phyloP scores from a whole-genome alignment of 2,113 vertebrate genomes.

The Cromileptes altivelis region DNA sequence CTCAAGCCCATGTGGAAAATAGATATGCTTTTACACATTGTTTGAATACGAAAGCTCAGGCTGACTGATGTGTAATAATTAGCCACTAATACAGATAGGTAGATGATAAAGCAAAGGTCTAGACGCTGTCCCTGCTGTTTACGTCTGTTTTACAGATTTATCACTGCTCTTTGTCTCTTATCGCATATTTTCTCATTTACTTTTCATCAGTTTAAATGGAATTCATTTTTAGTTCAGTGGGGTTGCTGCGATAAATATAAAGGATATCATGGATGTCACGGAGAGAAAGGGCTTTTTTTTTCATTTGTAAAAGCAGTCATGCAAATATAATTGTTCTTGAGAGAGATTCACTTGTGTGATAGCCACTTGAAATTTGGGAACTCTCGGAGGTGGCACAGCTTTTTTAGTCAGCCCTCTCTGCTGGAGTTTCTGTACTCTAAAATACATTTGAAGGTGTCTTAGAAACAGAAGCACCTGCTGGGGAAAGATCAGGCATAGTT shows the following conservation, averaged over 20 bases:
- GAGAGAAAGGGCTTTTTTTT: background rate
- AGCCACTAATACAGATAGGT: background rate
- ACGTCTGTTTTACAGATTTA: background rate
- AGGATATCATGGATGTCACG: background rate
- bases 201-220: slow-evolving; percentile 9
- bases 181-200: slow-evolving; percentile 13
- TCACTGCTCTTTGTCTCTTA: background rate
- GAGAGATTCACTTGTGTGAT: slow-evolving; percentile 9
- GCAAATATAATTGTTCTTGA: slow-evolving; percentile 25
- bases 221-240: background rate
- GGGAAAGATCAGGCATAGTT: background rate
- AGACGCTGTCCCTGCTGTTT: background rate
- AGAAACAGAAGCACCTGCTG: background rate
- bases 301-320: slow-evolving; percentile 21
- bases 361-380: slow-evolving; percentile 6
- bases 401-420: slow-evolving; percentile 20
- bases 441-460: background rate
- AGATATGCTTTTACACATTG: slow-evolving; percentile 8
- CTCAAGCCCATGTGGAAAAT: background rate
- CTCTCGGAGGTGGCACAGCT: background rate
- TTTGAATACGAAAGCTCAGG: background rate
- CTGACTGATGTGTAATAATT: slow-evolving; percentile 2
- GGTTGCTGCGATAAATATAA: background rate
- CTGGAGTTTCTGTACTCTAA: background rate
- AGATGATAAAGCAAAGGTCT: background rate